Conservation (phyloP, 2,797 vertebrate genomes). For the Mus spretus region DNA sequence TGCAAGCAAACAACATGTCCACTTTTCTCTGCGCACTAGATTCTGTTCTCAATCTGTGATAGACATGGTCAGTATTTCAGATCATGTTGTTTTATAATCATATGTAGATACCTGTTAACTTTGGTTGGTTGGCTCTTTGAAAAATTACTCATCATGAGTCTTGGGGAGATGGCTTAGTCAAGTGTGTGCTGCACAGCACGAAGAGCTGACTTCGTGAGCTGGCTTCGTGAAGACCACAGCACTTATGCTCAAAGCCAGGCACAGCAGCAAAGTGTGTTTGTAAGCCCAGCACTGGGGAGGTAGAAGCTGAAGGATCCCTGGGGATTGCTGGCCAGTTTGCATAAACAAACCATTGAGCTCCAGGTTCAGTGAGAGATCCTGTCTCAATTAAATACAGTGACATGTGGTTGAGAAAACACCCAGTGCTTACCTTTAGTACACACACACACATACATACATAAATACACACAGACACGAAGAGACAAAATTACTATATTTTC, state of each 20-base stretch:
- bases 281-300: background rate
- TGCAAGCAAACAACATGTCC: background rate
- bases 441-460: background rate
- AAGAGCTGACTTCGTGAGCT: background rate
- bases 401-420: background rate
- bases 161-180: background rate
- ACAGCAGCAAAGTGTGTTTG: background rate
- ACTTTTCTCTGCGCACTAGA: background rate
- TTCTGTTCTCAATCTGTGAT: background rate
- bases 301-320: background rate
- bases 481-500: background rate
- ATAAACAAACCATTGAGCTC: background rate
- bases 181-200: background rate
- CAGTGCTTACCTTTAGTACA: background rate
- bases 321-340: background rate
- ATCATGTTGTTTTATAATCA: slow-evolving; percentile 30
- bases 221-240: background rate
- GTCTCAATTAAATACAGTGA: background rate
- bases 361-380: background rate
- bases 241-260: background rate
- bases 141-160: background rate
- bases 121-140: slow-evolving; percentile 34
- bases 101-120: background rate
- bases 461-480: background rate
- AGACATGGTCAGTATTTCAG: background rate